Evolutionary conservation across 2,113 vertebrate species (phyloP).

Genomic region (Cyanoderma ruficeps): DNA sequence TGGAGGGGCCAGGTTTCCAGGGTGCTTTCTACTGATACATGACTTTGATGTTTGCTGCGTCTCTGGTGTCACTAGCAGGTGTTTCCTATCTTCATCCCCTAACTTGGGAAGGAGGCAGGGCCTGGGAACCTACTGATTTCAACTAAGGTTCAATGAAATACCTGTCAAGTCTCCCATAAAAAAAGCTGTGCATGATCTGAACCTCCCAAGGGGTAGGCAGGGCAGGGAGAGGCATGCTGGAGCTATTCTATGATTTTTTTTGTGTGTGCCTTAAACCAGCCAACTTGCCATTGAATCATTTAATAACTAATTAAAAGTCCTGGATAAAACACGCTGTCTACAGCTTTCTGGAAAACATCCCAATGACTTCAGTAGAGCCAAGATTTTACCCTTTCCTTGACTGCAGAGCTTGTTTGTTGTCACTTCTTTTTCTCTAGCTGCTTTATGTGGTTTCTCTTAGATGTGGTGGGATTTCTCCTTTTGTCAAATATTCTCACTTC

Average conservation of each 20-base stretch:
- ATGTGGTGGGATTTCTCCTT: background rate
- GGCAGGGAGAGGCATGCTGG: slow-evolving; percentile 30
- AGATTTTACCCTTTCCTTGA: slow-evolving; percentile 48
- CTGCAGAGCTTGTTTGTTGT: slow-evolving; percentile 14
- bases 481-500: background rate
- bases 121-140: slow-evolving; percentile 10
- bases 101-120: slow-evolving; percentile 20
- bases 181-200: slow-evolving; percentile 3
- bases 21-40: background rate
- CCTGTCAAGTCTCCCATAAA: slow-evolving; percentile 19
- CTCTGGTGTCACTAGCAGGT: slow-evolving; percentile 29
- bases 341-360: slow-evolving; percentile 30
- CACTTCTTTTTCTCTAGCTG: background rate
- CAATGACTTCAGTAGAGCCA: background rate
- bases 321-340: slow-evolving; percentile 39
- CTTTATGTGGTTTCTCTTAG: background rate
- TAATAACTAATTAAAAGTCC: slow-evolving; percentile 58
- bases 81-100: slow-evolving; percentile 29
- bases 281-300: slow-evolving; percentile 50
- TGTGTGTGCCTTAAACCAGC: background rate
- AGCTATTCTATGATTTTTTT: background rate
- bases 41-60: background rate
- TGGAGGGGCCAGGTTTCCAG: background rate
- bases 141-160: slow-evolving; percentile 25
- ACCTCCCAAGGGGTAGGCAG: slow-evolving; percentile 24